Evolutionary conservation across 2,113 vertebrate species (phyloP), one percentile per base, ranked within the genome.

Genomic region (Thunnus maccoyii): DNA sequence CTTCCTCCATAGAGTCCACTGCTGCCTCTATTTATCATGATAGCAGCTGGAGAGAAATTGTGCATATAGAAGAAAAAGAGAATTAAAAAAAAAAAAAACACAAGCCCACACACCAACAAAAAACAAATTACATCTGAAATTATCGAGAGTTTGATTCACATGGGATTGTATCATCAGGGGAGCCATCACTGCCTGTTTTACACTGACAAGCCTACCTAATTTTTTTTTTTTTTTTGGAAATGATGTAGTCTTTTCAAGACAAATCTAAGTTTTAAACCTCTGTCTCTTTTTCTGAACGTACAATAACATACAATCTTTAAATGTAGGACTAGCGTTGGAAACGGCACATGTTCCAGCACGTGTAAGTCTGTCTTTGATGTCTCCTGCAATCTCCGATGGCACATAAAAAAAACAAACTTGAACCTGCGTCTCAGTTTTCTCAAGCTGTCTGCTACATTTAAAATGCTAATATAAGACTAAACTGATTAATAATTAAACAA

Each of bases 401-500:
- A 86, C 85, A 92, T 90, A 89, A 93, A 94, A 90, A 94, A 66
- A 76, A 84, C 95, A 96, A 97, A 94, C 96, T 96, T 96, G 96
- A 97, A 96, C 96, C 96, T 95, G 96, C 91, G 69, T 95, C 91
- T 94, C 95, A 92, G 95, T 95, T 95, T 95, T 91, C 96, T 96
- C 95, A 84, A 96, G 96, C 96, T 95, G 89, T 92, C 92, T 96
- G 95, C 95, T 94, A 95, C 96, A 98, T 99, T 98, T 97, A 96
- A 97, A 97, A 98, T 99, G 98, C 97, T 98, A 98, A 99, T 99
- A 96, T 96, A 97, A 96, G 96, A 96, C 97, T 95, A 97, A 97
- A 96, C 96, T 97, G 97, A 99, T 99, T 99, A 99, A 99, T 99
- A 99, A 99, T 99, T 99, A 99, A 99, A 99, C 97, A 99, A 99